Percentiles rank a stretch among this genome's conserved stretches.
phyloP scores from a whole-genome alignment of 2,888 invertebrate genomes.

The Neoscelio sp. region DNA sequence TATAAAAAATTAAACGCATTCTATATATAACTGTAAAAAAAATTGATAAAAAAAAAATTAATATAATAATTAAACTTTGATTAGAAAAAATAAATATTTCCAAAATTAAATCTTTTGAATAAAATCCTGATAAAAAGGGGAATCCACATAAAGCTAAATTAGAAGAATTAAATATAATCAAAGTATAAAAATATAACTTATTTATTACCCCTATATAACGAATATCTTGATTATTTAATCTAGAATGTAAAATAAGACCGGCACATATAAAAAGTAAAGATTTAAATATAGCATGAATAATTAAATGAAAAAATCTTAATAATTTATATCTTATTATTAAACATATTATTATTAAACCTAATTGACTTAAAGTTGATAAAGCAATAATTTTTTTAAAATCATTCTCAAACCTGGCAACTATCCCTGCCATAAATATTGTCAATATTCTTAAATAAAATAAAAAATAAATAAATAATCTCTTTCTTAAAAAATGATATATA shows the following conservation, averaged over 20 bases:
- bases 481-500: constrained; percentile 81
- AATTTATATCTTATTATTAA: constrained; percentile 84
- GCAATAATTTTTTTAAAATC: constrained; percentile 93
- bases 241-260: constrained; percentile 88
- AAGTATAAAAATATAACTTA: constrained; percentile 82
- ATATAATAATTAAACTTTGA: constrained; percentile 68
- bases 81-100: constrained; percentile 77
- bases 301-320: constrained; percentile 89
- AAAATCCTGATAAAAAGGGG: constrained; percentile 88
- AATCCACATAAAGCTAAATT: constrained; percentile 87
- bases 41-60: constrained; percentile 70
- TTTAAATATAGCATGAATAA: constrained; percentile 91
- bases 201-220: constrained; percentile 85
- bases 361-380: constrained; percentile 89
- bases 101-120: constrained; percentile 82
- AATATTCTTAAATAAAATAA: constrained; percentile 79
- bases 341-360: constrained; percentile 89
- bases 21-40: constrained; percentile 72
- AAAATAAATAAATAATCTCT: constrained; percentile 21
- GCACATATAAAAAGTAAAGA: constrained; percentile 90
- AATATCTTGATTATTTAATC: constrained; percentile 88
- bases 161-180: constrained; percentile 85
- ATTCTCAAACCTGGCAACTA: constrained; percentile 86
- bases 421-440: constrained; percentile 86
- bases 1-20: constrained; percentile 73